Conservation (phyloP, 2,113 vertebrate genomes). For the Ahaetulla prasina region DNA sequence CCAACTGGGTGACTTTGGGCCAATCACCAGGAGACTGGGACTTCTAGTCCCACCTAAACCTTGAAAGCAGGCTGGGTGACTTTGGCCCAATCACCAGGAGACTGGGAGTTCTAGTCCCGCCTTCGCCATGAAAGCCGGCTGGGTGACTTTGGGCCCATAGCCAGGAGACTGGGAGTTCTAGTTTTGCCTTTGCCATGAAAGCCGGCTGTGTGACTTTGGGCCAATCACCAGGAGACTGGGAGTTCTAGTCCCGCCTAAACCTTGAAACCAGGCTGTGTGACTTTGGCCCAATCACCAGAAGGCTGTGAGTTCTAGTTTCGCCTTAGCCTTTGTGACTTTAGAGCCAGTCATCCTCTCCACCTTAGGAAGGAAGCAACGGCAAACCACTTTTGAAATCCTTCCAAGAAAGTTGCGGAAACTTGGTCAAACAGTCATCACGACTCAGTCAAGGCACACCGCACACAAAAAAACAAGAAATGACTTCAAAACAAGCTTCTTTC, state of each 20-base stretch:
- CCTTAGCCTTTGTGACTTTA: not conserved
- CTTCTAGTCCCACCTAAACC: accelerated
- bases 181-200: no score
- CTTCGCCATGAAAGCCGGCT: no score
- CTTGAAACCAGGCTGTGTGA: no score
- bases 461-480: not conserved
- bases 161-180: no score
- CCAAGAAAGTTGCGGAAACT: not conserved
- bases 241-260: accelerated
- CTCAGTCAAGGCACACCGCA: not conserved
- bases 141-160: no score
- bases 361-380: not conserved
- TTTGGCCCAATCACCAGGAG: no score
- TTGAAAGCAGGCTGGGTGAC: not conserved
- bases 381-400: not conserved
- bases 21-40: not conserved
- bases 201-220: no score
- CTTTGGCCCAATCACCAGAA: no score
- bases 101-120: no score
- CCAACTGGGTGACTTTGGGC: not conserved
- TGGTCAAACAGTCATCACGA: not conserved
- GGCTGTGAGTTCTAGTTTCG: no score
- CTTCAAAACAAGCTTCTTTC: not conserved
- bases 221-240: no score
- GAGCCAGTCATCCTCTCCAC: not conserved